Evolutionary conservation across 2,888 invertebrate genomes (phyloP), one percentile per base, ranked within the genome.

Genomic region (Saturnia japonica): DNA sequence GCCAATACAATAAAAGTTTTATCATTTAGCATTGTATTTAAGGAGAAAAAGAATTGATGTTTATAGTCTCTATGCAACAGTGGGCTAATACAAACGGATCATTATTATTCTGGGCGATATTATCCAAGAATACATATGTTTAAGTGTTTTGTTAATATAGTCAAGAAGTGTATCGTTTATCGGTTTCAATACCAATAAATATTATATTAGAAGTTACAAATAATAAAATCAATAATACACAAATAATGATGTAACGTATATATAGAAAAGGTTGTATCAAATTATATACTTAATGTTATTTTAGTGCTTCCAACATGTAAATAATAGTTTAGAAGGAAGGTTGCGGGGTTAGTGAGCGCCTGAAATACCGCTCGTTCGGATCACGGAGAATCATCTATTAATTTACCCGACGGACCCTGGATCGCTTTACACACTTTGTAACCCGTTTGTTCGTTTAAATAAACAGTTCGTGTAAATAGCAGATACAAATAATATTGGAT

Each of bases 341-440:
- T 80, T 74, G 70, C 42, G 70, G 77, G 84, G 81, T 83, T 83
- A 84, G 84, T 83, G 79, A 82, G 79, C 80, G 76, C 70, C 74
- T 80, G 76, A 79, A 81, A 79, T 78, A 78, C 78, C 75, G 73
- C 75, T 74, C 77, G 77, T 75, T 77, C 75, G 74, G 77, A 76
- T 81, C 77, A 76, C 79, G 75, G 76, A 78, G 81, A 83, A 82
- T 81, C 78, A 78, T 74, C 77, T 79, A 82, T 82, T 82, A 84
- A 84, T 82, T 83, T 80, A 75, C 73, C 42, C 66, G 43, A 68
- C 51, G 73, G 75, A 74, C 71, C 75, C 74, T 73, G 72, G 76
- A 78, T 79, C 77, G 76, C 73, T 79, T 54, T 78, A 74, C 76
- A 72, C 74, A 69, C 45, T 69, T 54, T 72, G 54, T 57, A 68